Base-by-base conservation (phyloP, 2,113 vertebrate genomes). In the Xiphias gladius region DNA sequence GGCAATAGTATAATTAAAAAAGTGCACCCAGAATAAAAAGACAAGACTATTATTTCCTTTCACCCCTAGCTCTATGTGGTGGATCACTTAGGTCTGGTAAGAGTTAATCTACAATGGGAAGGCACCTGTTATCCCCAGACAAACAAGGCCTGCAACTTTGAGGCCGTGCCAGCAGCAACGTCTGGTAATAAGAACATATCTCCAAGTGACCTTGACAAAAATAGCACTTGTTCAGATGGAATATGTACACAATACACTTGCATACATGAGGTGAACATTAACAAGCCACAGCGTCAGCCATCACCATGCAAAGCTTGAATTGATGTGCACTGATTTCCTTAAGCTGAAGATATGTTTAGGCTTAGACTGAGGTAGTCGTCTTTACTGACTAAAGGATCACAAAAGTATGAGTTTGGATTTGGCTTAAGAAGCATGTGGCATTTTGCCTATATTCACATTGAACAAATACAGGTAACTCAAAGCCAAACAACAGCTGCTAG, bases 201-300 rank as follows among this genome's bases (percentile, higher is more conserved):
- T 76, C 61, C n/a, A 24, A 57, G n/a, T 76, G 73, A 85, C 92
- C 92, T 86, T 91, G 88, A 79, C 84, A 71, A 79, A 92, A 93
- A 84, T 71, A 93, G 78, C 70, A 37, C 28, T 30, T 16, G 79
- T 55, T 73, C 57, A 87, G 17, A 46, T 63, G n/a, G 30, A 75
- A 75, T 72, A 80, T 62, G 12, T 75, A 57, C 19, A 17, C 14
- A 63, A 65, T 14, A 6, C 39, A 62, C 2, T 5, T 39, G 7
- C 77, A 69, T 66, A 72, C 48, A 79, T 32, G n/a, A 55, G 59
- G 46, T 58, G 17, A 83, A 79, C 78, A 71, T 62, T 71, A 90
- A 76, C 43, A 0, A 79, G 55, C 61, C 63, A 43, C 16, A 30
- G 22, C 24, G 41, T 59, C 20, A 17, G 76, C 24, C 72, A 41